Evolutionary conservation across 2,888 invertebrate species (phyloP).

Genomic region (Steromphala cineraria): DNA sequence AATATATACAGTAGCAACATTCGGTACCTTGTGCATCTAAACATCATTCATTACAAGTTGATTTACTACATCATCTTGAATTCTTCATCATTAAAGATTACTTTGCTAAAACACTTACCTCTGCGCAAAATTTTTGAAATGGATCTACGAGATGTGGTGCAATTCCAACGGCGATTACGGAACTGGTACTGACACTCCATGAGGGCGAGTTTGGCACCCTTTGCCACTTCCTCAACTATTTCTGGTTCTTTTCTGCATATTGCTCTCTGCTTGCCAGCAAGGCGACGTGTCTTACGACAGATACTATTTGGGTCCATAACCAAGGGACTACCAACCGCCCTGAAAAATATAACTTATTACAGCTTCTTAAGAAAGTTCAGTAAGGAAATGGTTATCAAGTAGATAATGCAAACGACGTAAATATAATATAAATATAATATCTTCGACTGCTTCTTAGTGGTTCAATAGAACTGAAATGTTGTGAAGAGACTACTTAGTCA

Average conservation of each 20-base stretch:
- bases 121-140: slow-evolving; percentile 89
- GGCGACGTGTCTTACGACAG: slow-evolving; percentile 88
- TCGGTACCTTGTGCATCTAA: no score
- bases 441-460: no score
- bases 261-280: slow-evolving; percentile 81
- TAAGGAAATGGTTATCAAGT: no score
- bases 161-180: slow-evolving; percentile 88
- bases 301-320: slow-evolving; percentile 92
- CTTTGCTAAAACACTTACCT: slow-evolving; percentile 79
- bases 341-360: slow-evolving; percentile 42
- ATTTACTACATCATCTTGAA: no score
- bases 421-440: no score
- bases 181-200: slow-evolving; percentile 92
- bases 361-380: no score
- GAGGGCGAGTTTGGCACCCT: slow-evolving; percentile 83
- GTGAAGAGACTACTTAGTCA: no score
- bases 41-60: no score
- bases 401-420: no score
- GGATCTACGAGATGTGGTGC: slow-evolving; percentile 86
- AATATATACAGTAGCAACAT: no score
- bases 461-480: no score
- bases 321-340: slow-evolving; percentile 83
- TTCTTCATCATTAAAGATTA: no score
- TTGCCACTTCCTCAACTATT: slow-evolving; percentile 87
- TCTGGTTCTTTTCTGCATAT: slow-evolving; percentile 88